Base-by-base conservation (phyloP, 2,888 invertebrate genomes). In the Pollenia angustigena region DNA sequence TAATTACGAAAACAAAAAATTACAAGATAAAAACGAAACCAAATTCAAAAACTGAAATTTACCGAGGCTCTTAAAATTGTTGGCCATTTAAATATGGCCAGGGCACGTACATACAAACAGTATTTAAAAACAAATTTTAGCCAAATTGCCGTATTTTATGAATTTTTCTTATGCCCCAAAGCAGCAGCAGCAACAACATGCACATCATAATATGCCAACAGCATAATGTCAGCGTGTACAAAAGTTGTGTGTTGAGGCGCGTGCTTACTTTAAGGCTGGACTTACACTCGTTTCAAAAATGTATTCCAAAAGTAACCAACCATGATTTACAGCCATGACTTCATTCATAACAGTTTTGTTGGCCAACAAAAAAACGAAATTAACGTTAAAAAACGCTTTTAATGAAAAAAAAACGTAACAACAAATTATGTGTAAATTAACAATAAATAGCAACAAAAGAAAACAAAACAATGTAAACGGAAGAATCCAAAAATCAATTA, bases 401-500 rank as follows among this genome's bases (percentile, higher is more conserved):
- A 44, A 10, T 40, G 48, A 18, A 68, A 48, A 50, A 80, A n/a
- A n/a, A 23, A 23, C 44, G 10, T 42, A 66, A 60, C n/a, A 72
- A 56, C 69, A 50, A 78, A 23, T 32, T 32, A 11, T 64, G 54
- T 81, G 75, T 62, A 80, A 75, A 85, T 44, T 60, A 48, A 3
- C 58, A 66, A 44, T 64, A 64, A 46, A n/a, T n/a, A n/a, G 32
- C 42, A 56, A 56, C 18, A 80, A n/a, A 58, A 81, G 44, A 66
- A 48, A 32, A 32, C 32, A 16, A 56, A 82, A 68, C 18, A 52
- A 23, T 50, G 42, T 69, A 69, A 85, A 85, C 74, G 74, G 68
- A 79, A 84, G 74, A 68, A 52, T 74, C 16, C 68, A 54, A 60
- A 80, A 60, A 69, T 80, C 85, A 69, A 69, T 80, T 80, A 62